Conservation (phyloP, 2,888 invertebrate species). For the Drosophila barbarae region DNA sequence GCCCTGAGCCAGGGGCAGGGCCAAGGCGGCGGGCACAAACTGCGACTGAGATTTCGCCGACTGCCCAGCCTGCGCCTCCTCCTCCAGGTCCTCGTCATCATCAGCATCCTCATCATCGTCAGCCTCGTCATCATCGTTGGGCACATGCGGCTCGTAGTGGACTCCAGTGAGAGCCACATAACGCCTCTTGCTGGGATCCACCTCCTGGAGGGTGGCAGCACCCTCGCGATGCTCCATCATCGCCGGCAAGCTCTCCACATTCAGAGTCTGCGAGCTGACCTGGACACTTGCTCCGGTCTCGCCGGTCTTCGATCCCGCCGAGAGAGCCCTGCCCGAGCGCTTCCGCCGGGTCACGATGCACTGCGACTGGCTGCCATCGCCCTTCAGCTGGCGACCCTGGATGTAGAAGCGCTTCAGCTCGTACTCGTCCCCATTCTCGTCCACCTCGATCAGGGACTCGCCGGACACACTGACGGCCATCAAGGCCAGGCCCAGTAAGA, state of each 20-base stretch:
- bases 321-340: conserved; percentile 47
- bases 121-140: conserved; percentile 18
- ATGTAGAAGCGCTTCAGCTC: conserved; percentile 74
- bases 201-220: conserved; percentile 1
- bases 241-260: conserved; percentile 4
- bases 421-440: conserved; percentile 74
- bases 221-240: conserved; percentile 50
- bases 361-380: conserved; percentile 65
- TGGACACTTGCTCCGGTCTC: conserved; percentile 15
- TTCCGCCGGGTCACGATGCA: conserved; percentile 73
- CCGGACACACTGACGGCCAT: conserved; percentile 40
- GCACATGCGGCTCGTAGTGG: conserved; percentile 29
- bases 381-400: conserved; percentile 68
- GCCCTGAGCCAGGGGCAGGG: conserved; percentile 17
- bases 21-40: conserved; percentile 42
- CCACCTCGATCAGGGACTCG: conserved; percentile 70
- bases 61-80: background rate
- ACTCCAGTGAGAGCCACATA: conserved; percentile 53
- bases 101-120: conserved; percentile 14
- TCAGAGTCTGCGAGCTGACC: conserved; percentile 53
- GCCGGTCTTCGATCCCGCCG: background rate
- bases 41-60: conserved; percentile 1
- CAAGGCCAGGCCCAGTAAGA: conserved; percentile 28
- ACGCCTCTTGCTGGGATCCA: conserved; percentile 37
- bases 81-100: conserved; percentile 5